Evolutionary conservation across 2,113 vertebrate genomes (phyloP).

Genomic region (Gila orcuttii): DNA sequence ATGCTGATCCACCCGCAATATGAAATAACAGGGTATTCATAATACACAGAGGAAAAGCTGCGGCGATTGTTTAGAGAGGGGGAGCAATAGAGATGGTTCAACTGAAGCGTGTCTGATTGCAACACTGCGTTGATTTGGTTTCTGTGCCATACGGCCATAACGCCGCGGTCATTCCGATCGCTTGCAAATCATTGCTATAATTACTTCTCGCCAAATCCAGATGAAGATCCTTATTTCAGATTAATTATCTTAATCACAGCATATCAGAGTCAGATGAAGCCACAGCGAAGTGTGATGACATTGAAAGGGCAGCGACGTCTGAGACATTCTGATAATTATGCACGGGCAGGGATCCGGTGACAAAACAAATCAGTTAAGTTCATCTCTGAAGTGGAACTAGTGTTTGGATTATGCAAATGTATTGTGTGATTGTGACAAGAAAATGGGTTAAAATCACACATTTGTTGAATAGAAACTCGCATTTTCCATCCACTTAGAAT

Average conservation of each 20-base stretch:
- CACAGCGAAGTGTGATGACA: slow-evolving; percentile 42
- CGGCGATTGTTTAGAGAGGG: slow-evolving; percentile 1
- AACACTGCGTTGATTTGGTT: slow-evolving; percentile 26
- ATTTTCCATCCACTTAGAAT: background rate
- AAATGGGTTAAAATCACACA: slow-evolving; percentile 4
- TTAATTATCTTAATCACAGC: slow-evolving; percentile 53
- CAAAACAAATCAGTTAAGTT: slow-evolving; percentile 40
- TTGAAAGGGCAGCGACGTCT: slow-evolving; percentile 33
- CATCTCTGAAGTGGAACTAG: slow-evolving; percentile 25
- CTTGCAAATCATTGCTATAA: slow-evolving; percentile 41
- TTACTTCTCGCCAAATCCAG: slow-evolving; percentile 50
- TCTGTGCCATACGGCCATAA: slow-evolving; percentile 21
- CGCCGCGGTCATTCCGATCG: slow-evolving; percentile 22
- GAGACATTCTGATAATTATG: slow-evolving; percentile 41
- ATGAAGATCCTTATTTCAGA: slow-evolving; percentile 47
- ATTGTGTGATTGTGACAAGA: background rate
- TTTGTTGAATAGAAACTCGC: background rate
- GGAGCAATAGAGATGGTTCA: slow-evolving; percentile 3
- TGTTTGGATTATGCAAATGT: slow-evolving; percentile 23
- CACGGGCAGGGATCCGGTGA: slow-evolving; percentile 23
- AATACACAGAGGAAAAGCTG: slow-evolving; percentile 25
- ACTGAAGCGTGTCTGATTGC: slow-evolving; percentile 38
- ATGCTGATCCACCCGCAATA: slow-evolving; percentile 27
- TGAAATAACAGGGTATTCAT: slow-evolving; percentile 40
- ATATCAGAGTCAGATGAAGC: slow-evolving; percentile 48